These are phyloP conservation scores for Coendou prehensilis DNA, from an alignment of 2,797 vertebrate genomes.

Conservation along the genomic window DNA sequence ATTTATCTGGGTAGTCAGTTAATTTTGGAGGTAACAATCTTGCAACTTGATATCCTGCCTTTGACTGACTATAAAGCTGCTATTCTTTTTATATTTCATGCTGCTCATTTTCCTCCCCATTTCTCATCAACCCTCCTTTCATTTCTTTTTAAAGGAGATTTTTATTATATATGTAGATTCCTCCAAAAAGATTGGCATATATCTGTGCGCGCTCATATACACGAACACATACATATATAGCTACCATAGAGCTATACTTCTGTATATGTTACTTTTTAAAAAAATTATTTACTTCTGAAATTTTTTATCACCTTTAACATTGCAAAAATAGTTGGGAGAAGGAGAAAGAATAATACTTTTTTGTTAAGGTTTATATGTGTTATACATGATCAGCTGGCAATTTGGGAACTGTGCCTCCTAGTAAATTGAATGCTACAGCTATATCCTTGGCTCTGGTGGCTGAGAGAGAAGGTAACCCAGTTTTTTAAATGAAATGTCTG, in stretches of 20 bases:
- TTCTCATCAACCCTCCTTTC: background rate
- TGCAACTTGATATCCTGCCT: background rate
- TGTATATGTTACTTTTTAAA: background rate
- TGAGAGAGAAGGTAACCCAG: background rate
- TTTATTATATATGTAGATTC: background rate
- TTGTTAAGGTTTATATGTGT: background rate
- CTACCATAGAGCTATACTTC: background rate
- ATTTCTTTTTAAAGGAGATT: constrained; percentile 40
- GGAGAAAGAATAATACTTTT: background rate
- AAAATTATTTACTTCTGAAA: background rate
- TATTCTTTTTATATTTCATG: background rate
- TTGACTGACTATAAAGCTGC: background rate
- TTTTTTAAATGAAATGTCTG: constrained; percentile 30
- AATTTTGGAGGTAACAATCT: background rate
- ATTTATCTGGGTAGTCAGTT: background rate
- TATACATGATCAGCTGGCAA: background rate
- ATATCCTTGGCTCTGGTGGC: background rate
- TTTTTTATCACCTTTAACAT: background rate
- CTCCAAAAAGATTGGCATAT: background rate
- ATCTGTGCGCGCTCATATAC: background rate
- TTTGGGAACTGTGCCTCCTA: background rate
- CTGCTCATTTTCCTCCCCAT: background rate
- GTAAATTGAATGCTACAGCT: background rate
- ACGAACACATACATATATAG: background rate
- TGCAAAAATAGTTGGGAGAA: background rate